These are phyloP conservation scores for Psilopsiagon aurifrons DNA, from an alignment of 2,113 vertebrate species.

Conservation along the genomic window DNA sequence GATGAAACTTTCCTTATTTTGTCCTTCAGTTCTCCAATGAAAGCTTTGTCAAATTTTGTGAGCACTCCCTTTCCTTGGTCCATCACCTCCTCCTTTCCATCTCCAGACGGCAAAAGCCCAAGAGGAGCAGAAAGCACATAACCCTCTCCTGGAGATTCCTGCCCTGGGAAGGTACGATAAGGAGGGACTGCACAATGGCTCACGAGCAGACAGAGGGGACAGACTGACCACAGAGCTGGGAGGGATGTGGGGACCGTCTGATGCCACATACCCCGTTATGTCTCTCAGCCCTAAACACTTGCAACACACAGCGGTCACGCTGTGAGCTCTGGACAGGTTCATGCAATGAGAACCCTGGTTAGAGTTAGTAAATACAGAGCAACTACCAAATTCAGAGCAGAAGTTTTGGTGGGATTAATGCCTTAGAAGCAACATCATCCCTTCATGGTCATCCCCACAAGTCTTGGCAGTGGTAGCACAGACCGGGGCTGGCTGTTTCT, in stretches of 20 bases:
- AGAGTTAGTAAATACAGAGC: not conserved
- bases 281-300: not conserved
- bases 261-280: accelerated
- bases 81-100: not conserved
- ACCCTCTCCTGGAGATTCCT: not conserved
- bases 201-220: not conserved
- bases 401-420: not conserved
- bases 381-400: not conserved
- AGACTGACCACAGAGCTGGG: accelerated
- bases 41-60: not conserved
- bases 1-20: not conserved
- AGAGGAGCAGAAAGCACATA: not conserved
- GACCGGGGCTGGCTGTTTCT: not conserved
- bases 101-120: not conserved
- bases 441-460: not conserved
- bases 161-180: accelerated
- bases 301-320: accelerated
- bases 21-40: not conserved
- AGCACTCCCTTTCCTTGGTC: not conserved
- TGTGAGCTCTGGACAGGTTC: not conserved
- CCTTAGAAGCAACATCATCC: not conserved
- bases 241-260: not conserved
- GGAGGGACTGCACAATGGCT: not conserved
- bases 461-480: not conserved
- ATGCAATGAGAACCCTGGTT: not conserved